Percentiles rank a stretch among this genome's conserved stretches.
Evolutionary conservation across 2,797 vertebrate genomes (phyloP).

Genomic region (Otolemur crassicaudatus): DNA sequence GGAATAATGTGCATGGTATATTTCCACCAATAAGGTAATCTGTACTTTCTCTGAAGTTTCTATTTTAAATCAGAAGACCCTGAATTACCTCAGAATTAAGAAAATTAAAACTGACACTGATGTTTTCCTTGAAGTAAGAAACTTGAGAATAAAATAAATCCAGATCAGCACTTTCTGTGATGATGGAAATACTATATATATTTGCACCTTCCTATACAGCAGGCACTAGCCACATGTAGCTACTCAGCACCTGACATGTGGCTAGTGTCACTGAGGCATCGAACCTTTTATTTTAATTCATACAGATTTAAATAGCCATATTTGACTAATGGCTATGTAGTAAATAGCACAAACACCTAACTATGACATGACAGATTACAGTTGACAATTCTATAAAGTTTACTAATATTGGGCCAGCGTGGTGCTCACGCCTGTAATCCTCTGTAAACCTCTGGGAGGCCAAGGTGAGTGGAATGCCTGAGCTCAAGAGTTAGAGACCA

Average conservation of each 20-base stretch:
- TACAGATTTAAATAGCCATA: slow-evolving; percentile 25
- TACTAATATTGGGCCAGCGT: neutral
- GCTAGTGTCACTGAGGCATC: neutral
- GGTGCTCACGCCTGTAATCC: no score
- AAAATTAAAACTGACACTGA: neutral
- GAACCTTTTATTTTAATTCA: slow-evolving; percentile 45
- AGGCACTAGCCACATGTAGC: neutral
- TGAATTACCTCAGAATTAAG: neutral
- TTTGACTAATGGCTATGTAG: neutral
- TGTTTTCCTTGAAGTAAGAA: neutral
- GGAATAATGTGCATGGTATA: neutral
- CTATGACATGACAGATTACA: neutral
- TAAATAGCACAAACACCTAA: neutral
- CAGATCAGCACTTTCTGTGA: neutral
- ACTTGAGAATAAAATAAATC: neutral
- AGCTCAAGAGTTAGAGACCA: no score
- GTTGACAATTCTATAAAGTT: slow-evolving; percentile 10
- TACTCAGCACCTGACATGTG: neutral
- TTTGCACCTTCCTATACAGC: neutral
- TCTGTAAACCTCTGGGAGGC: no score
- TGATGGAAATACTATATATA: neutral
- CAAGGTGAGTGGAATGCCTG: no score
- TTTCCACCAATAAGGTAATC: neutral
- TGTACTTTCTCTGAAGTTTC: neutral
- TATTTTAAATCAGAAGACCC: slow-evolving; percentile 4